Evolutionary conservation across 2,888 invertebrate species (phyloP), one percentile per base, ranked within the genome.

Genomic region (Phengaris arion): DNA sequence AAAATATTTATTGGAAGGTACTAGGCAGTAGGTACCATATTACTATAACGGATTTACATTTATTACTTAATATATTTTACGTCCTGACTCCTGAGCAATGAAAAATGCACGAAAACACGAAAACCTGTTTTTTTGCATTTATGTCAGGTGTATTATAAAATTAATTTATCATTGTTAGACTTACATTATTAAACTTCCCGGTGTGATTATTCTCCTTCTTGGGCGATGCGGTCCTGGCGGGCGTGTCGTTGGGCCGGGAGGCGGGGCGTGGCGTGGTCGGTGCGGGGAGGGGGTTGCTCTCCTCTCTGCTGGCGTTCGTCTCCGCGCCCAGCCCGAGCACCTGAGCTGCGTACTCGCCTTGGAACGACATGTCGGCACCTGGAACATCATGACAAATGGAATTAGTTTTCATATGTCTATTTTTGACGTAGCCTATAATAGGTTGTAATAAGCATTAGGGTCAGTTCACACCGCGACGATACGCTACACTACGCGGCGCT

Each of bases 301-400:
- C 83, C 54, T 82, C 80, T 73, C 81, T 68, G 83, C 85, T 75
- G 75, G 78, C 79, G 72, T 86, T 82, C 78, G 77, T 96, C 96
- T 76, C 95, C 94, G 82, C 95, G 80, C 95, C 95, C 74, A 97
- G 90, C 0, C 97, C 97, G 77, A 98, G 94, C 82, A 98, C 96
- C 86, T 98, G 98, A 46, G 98, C 97, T 74, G 98, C 98, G 91
- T 98, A 98, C 90, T 98, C 98, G 74, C 98, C 98, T 87, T 97
- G 97, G 81, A 98, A 95, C 74, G 96, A 95, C 96, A 98, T 97
- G 88, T 98, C 98, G 0, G 98, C 97, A 4, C 98, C 97, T 94
- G 90, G 54, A 86, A 64, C 13, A 35, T 13, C 9, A 12, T 13
- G 12, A 64, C 6, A 5, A 64, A 45, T 5, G 15, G 6, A 10